phyloP scores from a whole-genome alignment of 30 jellyfish, hydroid and myxozoan species.

The Hydractinia echinata region DNA sequence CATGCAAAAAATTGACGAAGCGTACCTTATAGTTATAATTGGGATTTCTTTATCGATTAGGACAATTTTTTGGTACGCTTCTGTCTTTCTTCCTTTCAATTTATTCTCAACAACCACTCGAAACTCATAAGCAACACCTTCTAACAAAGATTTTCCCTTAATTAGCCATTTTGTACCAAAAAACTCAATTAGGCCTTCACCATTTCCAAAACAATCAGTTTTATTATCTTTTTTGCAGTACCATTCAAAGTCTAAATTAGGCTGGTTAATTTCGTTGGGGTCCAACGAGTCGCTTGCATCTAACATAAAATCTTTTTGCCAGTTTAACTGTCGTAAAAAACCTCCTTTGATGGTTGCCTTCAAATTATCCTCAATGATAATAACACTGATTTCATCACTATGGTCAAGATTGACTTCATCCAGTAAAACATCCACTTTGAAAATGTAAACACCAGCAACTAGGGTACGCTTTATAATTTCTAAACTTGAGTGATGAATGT shows the following conservation, averaged over 20 bases:
- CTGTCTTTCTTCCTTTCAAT: not conserved
- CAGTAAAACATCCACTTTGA: constrained; percentile 12
- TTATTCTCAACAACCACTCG: constrained; percentile 9
- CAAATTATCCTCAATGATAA: constrained; percentile 5
- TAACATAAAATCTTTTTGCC: constrained; percentile 7
- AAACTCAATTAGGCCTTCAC: not conserved
- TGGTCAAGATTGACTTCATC: constrained; percentile 1
- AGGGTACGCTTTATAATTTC: constrained; percentile 9
- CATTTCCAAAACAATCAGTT: constrained; percentile 22
- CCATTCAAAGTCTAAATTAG: constrained; percentile 24
- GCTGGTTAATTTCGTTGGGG: constrained; percentile 15
- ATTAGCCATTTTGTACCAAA: constrained; percentile 22
- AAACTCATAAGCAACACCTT: constrained; percentile 4
- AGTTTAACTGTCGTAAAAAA: not conserved
- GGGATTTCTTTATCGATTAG: constrained; percentile 25
- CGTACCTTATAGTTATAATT: constrained; percentile 13
- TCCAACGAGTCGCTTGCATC: constrained; percentile 26
- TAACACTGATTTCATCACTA: constrained; percentile 1
- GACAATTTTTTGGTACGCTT: not conserved
- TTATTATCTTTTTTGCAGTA: not conserved
- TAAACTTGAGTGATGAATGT: constrained; percentile 9
- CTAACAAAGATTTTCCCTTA: constrained; percentile 2
- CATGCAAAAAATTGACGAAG: not conserved
- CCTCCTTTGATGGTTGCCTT: constrained; percentile 28
- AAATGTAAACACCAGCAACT: constrained; percentile 27